Base-by-base conservation (phyloP, 2,888 invertebrate species). In the Acanthococcus lagerstroemiae region DNA sequence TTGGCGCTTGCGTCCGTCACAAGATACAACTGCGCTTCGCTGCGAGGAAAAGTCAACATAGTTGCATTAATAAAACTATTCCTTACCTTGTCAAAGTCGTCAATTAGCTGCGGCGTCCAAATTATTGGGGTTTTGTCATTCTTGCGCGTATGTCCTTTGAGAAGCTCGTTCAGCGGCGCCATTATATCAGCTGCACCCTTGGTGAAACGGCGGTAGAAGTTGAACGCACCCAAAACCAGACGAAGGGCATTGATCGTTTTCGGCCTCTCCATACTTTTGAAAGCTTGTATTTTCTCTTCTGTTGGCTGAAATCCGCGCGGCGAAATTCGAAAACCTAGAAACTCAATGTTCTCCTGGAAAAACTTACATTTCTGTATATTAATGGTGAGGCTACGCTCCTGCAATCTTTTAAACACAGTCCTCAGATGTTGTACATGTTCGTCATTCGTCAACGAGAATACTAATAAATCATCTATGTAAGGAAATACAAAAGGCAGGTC, bases 1-100 rank as follows among this genome's bases (percentile, higher is more conserved):
- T 52, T 58, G 26, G 58, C 27, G 9, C 58, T 54, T 0, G 70
- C 70, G 61, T 70, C 70, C 0, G 46, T 50, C 1, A 65, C 52
- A 6, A 48, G 48, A 6, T 17, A n/a, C 6, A 48, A 17, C n/a
- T 48, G 12, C 6, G 48, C 48, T 6, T 48, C 17, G 9, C 17
- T 17, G 12, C 19, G 48, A 5, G 12, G 48, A 17, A 9, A 48
- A 48, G 6, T 6, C n/a, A 48, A 17, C 48, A 48, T 6, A 9
- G 12, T n/a, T 9, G 6, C 6, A n/a, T 48, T 17, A 6, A 17
- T 15, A 17, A 48, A 48, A 15, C 6, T 15, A n/a, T 15, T 48
- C 9, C 19, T 7, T 6, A 48, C 17, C 17, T n/a, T 17, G 6
- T 48, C 48, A 48, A 48, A 48, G n/a, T 48, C 48, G 9, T n/a